phyloP scores from a whole-genome alignment of 2,888 invertebrate species.

The Meiosimyza decipiens region DNA sequence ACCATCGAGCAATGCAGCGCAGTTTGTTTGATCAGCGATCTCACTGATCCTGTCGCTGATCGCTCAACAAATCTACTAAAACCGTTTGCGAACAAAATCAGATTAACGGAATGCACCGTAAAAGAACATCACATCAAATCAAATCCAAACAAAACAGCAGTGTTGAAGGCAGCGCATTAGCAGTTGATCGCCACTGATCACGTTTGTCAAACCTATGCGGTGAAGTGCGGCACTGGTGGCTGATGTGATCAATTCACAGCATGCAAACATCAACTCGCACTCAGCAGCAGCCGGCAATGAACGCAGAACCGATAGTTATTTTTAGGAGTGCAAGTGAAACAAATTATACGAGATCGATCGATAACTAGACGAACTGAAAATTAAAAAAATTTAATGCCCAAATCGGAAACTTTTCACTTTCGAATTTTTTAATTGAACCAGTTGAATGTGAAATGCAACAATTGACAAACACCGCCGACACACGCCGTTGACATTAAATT shows the following conservation, averaged over 20 bases:
- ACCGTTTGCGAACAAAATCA: constrained; percentile 4
- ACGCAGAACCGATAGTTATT: constrained; percentile 30
- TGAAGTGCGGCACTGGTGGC: constrained; percentile 31
- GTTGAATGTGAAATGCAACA: constrained; percentile 26
- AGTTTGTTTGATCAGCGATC: constrained; percentile 10
- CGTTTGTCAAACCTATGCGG: no score
- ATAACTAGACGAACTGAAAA: not conserved
- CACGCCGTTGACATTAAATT: constrained; percentile 66
- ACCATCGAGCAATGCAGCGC: constrained; percentile 13
- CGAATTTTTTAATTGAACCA: constrained; percentile 39
- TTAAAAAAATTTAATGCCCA: not conserved
- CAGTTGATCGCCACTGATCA: constrained; percentile 6
- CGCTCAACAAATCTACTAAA: constrained; percentile 9
- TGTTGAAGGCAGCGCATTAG: constrained; percentile 8
- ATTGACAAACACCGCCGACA: constrained; percentile 52
- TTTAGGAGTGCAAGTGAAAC: constrained; percentile 28
- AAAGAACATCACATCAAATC: not conserved
- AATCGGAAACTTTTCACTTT: not conserved
- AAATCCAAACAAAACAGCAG: not conserved
- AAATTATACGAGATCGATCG: constrained; percentile 34
- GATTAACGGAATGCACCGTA: not conserved
- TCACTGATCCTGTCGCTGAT: not conserved
- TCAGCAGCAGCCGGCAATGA: constrained; percentile 11
- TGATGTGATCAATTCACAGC: constrained; percentile 44
- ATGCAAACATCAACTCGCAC: constrained; percentile 44